phyloP scores from a whole-genome alignment of 2,888 invertebrate species.

The Limnephilus auricula region DNA sequence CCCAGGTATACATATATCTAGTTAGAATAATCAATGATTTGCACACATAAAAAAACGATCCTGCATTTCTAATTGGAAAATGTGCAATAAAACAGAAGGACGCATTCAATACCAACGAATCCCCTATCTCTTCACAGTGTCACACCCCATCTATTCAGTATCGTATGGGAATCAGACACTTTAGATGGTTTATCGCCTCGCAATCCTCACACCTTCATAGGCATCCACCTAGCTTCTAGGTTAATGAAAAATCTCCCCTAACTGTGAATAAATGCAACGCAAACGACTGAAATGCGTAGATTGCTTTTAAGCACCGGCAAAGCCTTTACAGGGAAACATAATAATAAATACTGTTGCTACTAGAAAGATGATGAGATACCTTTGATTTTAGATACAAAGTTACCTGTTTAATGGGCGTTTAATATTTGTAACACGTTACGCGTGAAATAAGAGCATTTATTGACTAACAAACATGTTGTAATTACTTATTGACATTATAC shows the following conservation, averaged over 20 bases:
- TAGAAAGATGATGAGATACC: not conserved
- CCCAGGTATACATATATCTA: not conserved
- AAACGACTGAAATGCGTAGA: not conserved
- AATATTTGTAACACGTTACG: not conserved
- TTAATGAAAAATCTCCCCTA: slow-evolving; percentile 16
- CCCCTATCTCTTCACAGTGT: not conserved
- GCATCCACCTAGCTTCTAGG: not conserved
- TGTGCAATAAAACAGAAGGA: not conserved
- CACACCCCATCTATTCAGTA: not conserved
- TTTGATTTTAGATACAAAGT: not conserved
- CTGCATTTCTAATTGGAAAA: not conserved
- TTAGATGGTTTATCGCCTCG: not conserved
- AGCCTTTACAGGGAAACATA: not conserved
- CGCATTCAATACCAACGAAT: not conserved
- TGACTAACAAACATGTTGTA: too few relatives aligned
- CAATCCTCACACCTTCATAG: not conserved
- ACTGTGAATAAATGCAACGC: not conserved
- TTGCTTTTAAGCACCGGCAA: not conserved
- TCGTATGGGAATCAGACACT: not conserved
- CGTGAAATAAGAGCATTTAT: too few relatives aligned
- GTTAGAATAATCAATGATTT: not conserved
- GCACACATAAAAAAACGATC: not conserved
- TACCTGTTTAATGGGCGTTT: not conserved
- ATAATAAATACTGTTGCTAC: not conserved
- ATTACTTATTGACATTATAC: too few relatives aligned